Evolutionary conservation across 2,888 invertebrate species (phyloP), one percentile per base, ranked within the genome.

Genomic region (Allacma fusca): DNA sequence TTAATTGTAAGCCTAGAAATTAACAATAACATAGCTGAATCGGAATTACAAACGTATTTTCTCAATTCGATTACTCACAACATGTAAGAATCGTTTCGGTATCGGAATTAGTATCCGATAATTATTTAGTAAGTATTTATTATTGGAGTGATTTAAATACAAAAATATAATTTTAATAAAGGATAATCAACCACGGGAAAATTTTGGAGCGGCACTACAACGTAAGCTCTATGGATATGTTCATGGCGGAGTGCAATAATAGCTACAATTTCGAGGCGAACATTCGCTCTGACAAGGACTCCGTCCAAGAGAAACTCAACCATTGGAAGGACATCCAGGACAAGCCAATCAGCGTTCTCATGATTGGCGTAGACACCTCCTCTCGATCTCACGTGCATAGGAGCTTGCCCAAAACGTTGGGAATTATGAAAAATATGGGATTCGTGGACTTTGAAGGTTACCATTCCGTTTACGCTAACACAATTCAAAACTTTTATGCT

Each of bases 371-470:
- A 1, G 69, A 69, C 69, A 69, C 69, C 2, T 7, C 29, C 40
- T 34, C 69, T 1, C 40, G 69, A n/a, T 23, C 24, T 1, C 69
- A 69, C 21, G 4, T 43, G 21, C 43, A 69, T 43, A 28, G 69
- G 40, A 69, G 69, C 21, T 24, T 69, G 12, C 69, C 69, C 1
- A 24, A 43, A n/a, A 40, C 69, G 5, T 12, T 34, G 69, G 40
- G 21, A 69, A 13, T 69, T 4, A 4, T 69, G 21, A 23, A 69
- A 1, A 5, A 34, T 1, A 34, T 43, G n/a, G 43, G 21, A n/a
- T 69, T 69, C 43, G 21, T 43, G 2, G 69, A 69, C 2, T 43
- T 69, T 5, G 2, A 43, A 7, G 69, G 69, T 12, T 43, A 21
- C 21, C 69, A 69, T 23, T 34, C 69, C 1, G 4, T 69, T 0